Evolutionary conservation across 2,113 vertebrate genomes (phyloP).

Genomic region (Malurus melanocephalus): DNA sequence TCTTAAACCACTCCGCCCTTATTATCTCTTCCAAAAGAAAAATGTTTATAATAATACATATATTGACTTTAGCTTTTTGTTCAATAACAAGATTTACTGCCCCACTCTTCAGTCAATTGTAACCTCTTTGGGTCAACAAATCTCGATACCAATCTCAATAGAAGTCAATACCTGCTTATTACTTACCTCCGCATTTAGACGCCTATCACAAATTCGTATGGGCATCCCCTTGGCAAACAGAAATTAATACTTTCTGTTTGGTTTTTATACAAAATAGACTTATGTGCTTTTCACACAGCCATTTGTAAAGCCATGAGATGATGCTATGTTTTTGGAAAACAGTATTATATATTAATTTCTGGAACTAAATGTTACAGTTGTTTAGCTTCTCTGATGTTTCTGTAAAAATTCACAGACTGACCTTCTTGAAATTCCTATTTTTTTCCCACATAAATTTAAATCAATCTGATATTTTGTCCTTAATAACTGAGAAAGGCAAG

Average conservation of each 20-base stretch:
- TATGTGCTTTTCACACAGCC: not conserved
- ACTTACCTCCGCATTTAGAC: slow-evolving; percentile 70
- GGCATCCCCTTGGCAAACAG: slow-evolving; percentile 39
- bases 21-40: slow-evolving; percentile 71
- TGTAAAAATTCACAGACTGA: not conserved
- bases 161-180: slow-evolving; percentile 75
- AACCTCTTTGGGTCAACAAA: slow-evolving; percentile 79
- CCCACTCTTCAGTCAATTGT: slow-evolving; percentile 74
- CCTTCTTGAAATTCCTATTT: not conserved
- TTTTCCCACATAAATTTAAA: slow-evolving; percentile 11
- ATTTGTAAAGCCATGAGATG: not conserved
- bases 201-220: slow-evolving; percentile 62
- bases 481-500: not conserved
- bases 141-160: slow-evolving; percentile 71
- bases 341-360: not conserved
- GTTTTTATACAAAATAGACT: slow-evolving; percentile 18
- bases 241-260: slow-evolving; percentile 32
- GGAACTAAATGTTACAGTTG: not conserved
- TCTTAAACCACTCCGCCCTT: slow-evolving; percentile 61
- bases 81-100: slow-evolving; percentile 80
- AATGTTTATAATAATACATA: slow-evolving; percentile 78
- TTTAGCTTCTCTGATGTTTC: not conserved
- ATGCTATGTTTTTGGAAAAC: not conserved
- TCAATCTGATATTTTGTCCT: slow-evolving; percentile 10
- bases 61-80: slow-evolving; percentile 73